A percentile compares a stretch with the other conserved stretches of the same genome.
Conservation (phyloP, 2,888 invertebrate species). For the Acheta domesticus region DNA sequence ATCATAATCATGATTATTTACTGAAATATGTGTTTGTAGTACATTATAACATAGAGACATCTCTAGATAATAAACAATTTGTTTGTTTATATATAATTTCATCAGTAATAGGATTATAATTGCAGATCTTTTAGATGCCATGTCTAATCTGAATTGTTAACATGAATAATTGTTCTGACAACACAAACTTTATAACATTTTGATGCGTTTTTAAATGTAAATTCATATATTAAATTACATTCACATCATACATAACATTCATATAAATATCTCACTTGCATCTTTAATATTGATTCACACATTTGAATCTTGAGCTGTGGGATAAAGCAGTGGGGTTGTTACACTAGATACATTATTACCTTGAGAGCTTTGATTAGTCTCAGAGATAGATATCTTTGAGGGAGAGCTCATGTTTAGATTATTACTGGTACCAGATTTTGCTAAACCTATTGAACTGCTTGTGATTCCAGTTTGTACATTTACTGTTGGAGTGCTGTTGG, state of each 20-base stretch:
- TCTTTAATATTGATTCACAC: not conserved
- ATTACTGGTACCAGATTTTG: not conserved
- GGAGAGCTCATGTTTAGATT: not conserved
- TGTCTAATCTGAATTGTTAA: not conserved
- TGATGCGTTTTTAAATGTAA: not conserved
- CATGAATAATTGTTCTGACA: not conserved
- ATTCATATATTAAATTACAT: constrained; percentile 2
- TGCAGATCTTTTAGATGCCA: not conserved
- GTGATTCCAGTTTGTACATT: not conserved
- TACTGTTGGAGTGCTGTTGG: not conserved
- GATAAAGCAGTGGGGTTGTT: not conserved
- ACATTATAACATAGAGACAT: constrained; percentile 5
- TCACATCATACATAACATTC: not conserved
- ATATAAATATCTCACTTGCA: not conserved
- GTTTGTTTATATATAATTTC: not conserved
- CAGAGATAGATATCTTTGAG: not conserved
- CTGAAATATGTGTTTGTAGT: not conserved
- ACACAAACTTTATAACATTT: not conserved
- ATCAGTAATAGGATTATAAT: not conserved
- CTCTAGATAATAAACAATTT: not conserved
- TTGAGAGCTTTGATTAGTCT: not conserved
- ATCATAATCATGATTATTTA: not conserved
- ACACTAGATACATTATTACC: not conserved
- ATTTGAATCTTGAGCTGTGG: not conserved
- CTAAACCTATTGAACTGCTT: not conserved